Base-by-base conservation (phyloP, 2,113 vertebrate species). In the Podiceps cristatus region DNA sequence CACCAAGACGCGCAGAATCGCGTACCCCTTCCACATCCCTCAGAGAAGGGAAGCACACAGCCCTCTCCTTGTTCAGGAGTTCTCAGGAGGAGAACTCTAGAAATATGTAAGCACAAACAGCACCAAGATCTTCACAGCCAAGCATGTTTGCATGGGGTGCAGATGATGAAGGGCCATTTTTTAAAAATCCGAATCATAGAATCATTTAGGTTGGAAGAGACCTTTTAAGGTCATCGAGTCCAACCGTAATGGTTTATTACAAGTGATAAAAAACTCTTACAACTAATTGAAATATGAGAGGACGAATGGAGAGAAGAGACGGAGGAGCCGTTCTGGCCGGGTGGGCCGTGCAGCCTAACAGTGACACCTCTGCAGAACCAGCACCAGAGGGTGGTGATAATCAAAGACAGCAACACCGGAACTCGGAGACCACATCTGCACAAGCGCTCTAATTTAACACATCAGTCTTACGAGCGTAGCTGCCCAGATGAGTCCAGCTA, bases 1-100 rank as follows among this genome's bases (percentile, higher is more conserved):
- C 15, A 40, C 71, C 66, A 85, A 35, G 56, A 64, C 1, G 0
- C 16, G 58, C 0, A 0, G 40, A 66, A 47, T 31, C 63, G n/a
- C 3, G 1, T 7, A n/a, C 3, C 25, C 31, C 19, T 80, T 79
- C 29, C 59, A 69, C 23, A 11, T 60, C 24, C 20, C 47, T 79
- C 27, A 10, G 0, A 14, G 55, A 76, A 52, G 14, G 27, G 11
- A 83, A 45, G 64, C 53, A 68, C 29, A 23, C 19, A 27, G 6
- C 5, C 3, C 47, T 56, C 53, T 37, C 45, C 47, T 52, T 1
- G 2, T 42, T 76, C 59, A 50, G 5, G 62, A 67, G 9, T 29
- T 31, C 44, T 55, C 28, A 1, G 13, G 31, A n/a, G 52, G 29
- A 74, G 67, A 53, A 63, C 31, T n/a, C n/a, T 3, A 69, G 31